Percentiles rank a stretch among this genome's conserved stretches.
Conservation (phyloP, 2,888 invertebrate species). For the Megaustenia siamemsis region DNA sequence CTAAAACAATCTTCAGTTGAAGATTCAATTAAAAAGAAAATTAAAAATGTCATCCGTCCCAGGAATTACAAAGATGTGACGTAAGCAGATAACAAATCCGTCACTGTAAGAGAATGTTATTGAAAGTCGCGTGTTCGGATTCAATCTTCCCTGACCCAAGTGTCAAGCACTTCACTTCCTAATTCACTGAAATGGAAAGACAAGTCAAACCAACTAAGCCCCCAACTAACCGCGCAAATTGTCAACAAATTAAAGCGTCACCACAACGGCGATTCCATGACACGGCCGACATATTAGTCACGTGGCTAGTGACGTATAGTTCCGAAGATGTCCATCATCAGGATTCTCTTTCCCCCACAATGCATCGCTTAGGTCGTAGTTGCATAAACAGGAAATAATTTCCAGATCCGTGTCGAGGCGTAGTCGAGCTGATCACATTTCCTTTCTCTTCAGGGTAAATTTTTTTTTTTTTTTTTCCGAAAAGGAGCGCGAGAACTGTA, state of each 20-base stretch:
- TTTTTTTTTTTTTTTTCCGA: neutral
- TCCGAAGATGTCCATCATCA: neutral
- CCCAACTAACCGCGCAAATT: neutral
- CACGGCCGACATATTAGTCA: neutral
- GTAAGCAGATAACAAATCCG: neutral
- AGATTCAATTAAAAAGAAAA: no score
- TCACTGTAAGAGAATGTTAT: neutral
- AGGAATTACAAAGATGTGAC: neutral
- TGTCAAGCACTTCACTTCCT: neutral
- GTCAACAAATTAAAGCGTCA: slow-evolving; percentile 1
- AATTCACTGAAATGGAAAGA: neutral
- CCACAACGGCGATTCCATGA: neutral
- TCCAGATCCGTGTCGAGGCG: slow-evolving; percentile 2
- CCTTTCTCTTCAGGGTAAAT: neutral
- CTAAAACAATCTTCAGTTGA: no score
- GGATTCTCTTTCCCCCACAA: neutral
- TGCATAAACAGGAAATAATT: slow-evolving; percentile 16
- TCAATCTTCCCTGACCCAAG: neutral
- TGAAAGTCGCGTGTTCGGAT: neutral
- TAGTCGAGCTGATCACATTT: neutral
- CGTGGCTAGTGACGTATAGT: neutral
- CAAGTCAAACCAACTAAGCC: neutral
- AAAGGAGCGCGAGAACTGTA: neutral
- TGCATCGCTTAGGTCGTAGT: neutral
- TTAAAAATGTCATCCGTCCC: neutral